Percentiles rank a stretch among this genome's conserved stretches.
These are phyloP conservation scores for Lucinisca nassula DNA, from an alignment of 2,888 invertebrate genomes.

Conservation along the genomic window DNA sequence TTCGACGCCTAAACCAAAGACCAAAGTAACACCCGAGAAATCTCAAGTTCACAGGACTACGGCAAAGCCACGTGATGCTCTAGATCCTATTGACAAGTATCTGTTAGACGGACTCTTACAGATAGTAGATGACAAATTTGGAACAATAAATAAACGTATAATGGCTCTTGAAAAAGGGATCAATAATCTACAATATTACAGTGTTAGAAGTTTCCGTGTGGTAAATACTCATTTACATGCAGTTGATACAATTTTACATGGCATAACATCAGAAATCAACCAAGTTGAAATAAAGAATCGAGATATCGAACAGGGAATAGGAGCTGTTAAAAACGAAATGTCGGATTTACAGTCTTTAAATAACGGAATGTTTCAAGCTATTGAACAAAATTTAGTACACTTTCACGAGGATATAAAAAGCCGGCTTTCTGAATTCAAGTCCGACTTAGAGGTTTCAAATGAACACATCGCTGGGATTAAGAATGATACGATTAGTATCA, in stretches of 20 bases:
- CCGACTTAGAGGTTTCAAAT: slow-evolving; percentile 43
- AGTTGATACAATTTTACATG: slow-evolving; percentile 72
- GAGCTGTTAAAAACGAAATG: slow-evolving; percentile 72
- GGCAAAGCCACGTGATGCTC: background rate
- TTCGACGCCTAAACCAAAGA: background rate
- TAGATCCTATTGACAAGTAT: slow-evolving; percentile 75
- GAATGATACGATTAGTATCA: slow-evolving; percentile 51
- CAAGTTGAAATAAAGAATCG: slow-evolving; percentile 70
- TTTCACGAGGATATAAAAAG: slow-evolving; percentile 57
- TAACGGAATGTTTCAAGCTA: slow-evolving; percentile 74
- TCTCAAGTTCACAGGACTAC: background rate
- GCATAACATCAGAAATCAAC: slow-evolving; percentile 68
- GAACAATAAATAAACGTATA: slow-evolving; percentile 77
- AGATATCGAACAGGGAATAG: slow-evolving; percentile 66
- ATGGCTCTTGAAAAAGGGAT: slow-evolving; percentile 77
- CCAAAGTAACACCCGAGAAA: background rate
- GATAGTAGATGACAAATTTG: slow-evolving; percentile 81
- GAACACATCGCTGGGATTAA: slow-evolving; percentile 28
- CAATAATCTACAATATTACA: slow-evolving; percentile 81
- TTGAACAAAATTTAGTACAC: slow-evolving; percentile 74
- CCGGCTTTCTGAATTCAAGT: slow-evolving; percentile 42
- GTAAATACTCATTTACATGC: slow-evolving; percentile 78
- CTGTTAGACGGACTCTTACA: slow-evolving; percentile 77
- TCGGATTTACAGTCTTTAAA: slow-evolving; percentile 71
- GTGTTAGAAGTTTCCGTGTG: slow-evolving; percentile 78